These are phyloP conservation scores for Peromyscus leucopus DNA, from an alignment of 2,113 vertebrate genomes.

Conservation along the genomic window DNA sequence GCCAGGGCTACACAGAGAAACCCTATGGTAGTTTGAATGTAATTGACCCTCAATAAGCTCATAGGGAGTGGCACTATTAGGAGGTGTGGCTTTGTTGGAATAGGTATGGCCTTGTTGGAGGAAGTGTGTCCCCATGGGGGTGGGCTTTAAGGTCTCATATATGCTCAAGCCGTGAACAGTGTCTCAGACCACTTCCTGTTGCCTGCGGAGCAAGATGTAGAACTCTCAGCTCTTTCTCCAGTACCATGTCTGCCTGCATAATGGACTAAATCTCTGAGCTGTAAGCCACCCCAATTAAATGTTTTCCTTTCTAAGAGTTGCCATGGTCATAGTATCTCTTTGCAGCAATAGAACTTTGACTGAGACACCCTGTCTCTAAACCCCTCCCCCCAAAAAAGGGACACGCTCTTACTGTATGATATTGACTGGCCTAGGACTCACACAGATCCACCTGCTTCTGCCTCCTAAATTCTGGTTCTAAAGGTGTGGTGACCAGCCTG, in stretches of 20 bases:
- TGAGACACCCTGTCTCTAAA: background rate
- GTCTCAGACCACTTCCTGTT: background rate
- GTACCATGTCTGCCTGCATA: no score
- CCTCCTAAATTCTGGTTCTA: background rate
- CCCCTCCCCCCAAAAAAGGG: no score
- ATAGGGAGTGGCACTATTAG: background rate
- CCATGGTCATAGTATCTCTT: background rate
- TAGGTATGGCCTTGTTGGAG: background rate
- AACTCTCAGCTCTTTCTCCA: no score
- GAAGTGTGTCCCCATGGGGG: background rate
- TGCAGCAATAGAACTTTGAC: background rate
- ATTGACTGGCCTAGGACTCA: background rate
- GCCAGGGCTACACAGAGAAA: background rate
- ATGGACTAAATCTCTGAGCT: background rate
- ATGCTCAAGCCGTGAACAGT: background rate
- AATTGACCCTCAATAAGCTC: background rate
- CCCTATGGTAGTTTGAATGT: background rate
- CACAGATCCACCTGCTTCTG: background rate
- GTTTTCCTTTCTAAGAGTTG: background rate
- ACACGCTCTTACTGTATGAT: background rate
- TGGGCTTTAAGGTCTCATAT: background rate
- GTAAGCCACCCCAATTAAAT: background rate
- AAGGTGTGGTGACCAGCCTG: background rate
- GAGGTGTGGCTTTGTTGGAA: background rate
- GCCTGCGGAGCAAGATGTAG: background rate